Base-by-base conservation (phyloP, 2,113 vertebrate genomes). In the Mesoclemmys tuberculata region DNA sequence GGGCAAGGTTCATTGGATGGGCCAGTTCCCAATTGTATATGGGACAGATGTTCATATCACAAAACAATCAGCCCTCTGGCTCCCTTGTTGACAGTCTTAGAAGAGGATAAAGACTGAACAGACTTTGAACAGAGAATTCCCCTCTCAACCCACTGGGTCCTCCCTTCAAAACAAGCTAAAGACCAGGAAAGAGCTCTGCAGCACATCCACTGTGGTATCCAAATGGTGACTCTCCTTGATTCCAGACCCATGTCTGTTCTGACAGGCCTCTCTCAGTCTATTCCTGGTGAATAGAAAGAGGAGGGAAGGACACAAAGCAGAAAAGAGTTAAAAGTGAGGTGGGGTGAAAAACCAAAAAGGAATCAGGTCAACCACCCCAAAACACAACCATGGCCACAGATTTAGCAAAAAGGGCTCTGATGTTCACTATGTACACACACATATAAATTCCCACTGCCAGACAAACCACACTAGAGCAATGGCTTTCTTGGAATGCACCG, bases 361-460 rank as follows among this genome's bases (percentile, higher is more conserved):
- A 90, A 55, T 26, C 51, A 83, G 80, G 13, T 13, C 68, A 61
- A 4, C 18, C 4, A 4, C 84, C 12, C 49, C 80, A 86, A 52
- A 64, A 24, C n/a, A 80, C 64, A 84, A 22, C 8, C 29, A 80
- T 74, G 77, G 38, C 35, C 90, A 85, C 24, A 14, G 29, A 10
- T 75, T 31, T 2, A 68, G 64, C 54, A 68, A 38, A 13, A 14
- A 54, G 1, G 56, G 21, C 58, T 94, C 38, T 58, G 26, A 10
- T 58, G 41, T 77, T 92, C 51, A 19, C 8, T 38, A 19, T 44
- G 4, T 10, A 7, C 0, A 22, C 18, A 80, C 84, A 78, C 11
- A 29, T 1, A 8, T 1, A 26, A 38, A 27, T 44, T 75, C 27
- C 10, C 0, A 0, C 4, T 19, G 61, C 52, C 26, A 31, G 82